Conservation (phyloP, 2,113 vertebrate genomes). For the Micromys minutus region DNA sequence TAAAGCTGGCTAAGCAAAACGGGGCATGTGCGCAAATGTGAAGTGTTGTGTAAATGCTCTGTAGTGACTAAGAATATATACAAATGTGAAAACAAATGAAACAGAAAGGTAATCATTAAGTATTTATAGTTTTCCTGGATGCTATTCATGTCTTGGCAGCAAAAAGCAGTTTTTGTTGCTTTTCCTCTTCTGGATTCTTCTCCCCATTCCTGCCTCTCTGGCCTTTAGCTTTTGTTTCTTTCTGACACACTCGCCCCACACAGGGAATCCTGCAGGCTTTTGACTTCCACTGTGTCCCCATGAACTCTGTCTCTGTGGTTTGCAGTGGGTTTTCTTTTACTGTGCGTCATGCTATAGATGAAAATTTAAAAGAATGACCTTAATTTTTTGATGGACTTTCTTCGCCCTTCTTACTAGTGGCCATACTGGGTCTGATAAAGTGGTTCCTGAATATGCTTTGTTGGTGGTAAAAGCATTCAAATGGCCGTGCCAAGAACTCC, state of each 20-base stretch:
- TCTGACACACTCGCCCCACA: neutral
- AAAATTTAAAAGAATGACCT: neutral
- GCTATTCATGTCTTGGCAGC: neutral
- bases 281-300: neutral
- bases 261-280: neutral
- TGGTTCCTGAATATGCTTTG: neutral
- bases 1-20: neutral
- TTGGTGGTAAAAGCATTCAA: constrained; percentile 7
- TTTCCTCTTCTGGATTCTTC: neutral
- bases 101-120: neutral
- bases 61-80: neutral
- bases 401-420: neutral
- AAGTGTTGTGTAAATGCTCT: neutral
- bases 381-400: neutral
- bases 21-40: neutral
- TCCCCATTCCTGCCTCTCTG: neutral
- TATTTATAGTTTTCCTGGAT: neutral
- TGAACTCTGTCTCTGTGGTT: neutral
- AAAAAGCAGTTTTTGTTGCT: neutral
- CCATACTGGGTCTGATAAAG: neutral
- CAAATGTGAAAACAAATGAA: neutral
- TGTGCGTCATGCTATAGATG: neutral
- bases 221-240: neutral
- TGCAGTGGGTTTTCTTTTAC: neutral
- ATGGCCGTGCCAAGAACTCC: neutral